Base-by-base conservation (phyloP, 2,888 invertebrate genomes). In the Caenorhabditis afra region DNA sequence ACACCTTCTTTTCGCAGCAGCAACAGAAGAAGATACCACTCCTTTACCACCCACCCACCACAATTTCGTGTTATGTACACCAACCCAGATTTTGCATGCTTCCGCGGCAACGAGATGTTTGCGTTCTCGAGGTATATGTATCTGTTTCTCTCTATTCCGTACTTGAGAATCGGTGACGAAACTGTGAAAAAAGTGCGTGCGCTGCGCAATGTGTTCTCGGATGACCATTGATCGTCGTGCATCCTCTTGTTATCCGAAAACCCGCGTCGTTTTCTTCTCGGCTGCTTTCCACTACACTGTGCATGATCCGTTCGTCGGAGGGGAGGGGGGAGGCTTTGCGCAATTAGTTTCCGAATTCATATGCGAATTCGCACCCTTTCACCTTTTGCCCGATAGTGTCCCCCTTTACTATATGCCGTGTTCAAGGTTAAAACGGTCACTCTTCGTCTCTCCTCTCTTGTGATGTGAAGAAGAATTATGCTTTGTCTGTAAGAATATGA, bases 121-220 rank as follows among this genome's bases (percentile, higher is more conserved):
- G 62, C 49, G 45, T 71, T 71, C 62, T 52, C 67, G 47, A 37
- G 23, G 53, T 45, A 29, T 49, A 23, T 53, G 45, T 68, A 71
- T 71, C 62, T 71, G 62, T 71, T 62, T 71, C 71, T 45, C 47
- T 44, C 35, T 41, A 12, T 61, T n/a, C 22, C 29, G 12, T 62
- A 71, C 71, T 71, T 71, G 71, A 71, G 71, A 41, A 57, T 71
- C 62, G 62, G 49, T 71, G 71, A 71, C 71, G 71, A 71, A 71
- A 71, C 62, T 55, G 71, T 71, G 55, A 71, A 71, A 71, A 71
- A 71, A 70, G 62, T 62, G 62, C 71, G 62, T n/a, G 61, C n/a
- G n/a, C n/a, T 59, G 61, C 45, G 55, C 39, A 71, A 71, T 62
- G 55, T 71, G 62, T 64, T 71, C 71, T 57, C 62, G 57, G 8